Evolutionary conservation across 92 coral and sea anemone species (phyloP).

Genomic region (Actinernus sp.): DNA sequence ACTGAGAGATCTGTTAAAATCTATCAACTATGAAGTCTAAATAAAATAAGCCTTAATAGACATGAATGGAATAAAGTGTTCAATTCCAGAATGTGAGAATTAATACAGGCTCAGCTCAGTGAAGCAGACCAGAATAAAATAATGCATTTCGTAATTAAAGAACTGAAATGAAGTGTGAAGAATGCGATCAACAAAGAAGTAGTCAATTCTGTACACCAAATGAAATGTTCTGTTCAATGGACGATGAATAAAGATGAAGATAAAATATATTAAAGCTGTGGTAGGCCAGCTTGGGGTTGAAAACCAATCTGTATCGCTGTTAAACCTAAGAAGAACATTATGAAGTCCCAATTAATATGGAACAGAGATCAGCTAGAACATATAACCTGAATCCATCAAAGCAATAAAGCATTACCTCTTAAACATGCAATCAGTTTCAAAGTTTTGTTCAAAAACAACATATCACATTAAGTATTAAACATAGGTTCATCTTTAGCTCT

Average conservation of each 20-base stretch:
- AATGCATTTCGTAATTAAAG: slow-evolving; percentile 6
- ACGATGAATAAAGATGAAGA: background rate
- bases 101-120: background rate
- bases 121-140: slow-evolving; percentile 22
- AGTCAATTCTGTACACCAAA: background rate
- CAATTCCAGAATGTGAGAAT: background rate
- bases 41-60: background rate
- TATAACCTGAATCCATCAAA: background rate
- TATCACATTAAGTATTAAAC: background rate
- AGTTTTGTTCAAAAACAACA: background rate
- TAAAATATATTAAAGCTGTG: slow-evolving; percentile 7
- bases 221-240: slow-evolving; percentile 17
- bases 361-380: slow-evolving; percentile 12
- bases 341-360: slow-evolving; percentile 3
- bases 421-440: background rate
- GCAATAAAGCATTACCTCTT: background rate
- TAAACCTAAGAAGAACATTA: slow-evolving; percentile 8
- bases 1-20: no score
- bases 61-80: background rate
- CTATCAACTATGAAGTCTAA: background rate
- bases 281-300: background rate
- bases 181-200: background rate
- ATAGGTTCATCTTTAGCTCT: no score
- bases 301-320: slow-evolving; percentile 3
- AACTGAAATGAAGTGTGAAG: background rate